A percentile compares a stretch with the other conserved stretches of the same genome.
phyloP scores from a whole-genome alignment of 2,888 invertebrate species.

The Alentia gelatinosa region DNA sequence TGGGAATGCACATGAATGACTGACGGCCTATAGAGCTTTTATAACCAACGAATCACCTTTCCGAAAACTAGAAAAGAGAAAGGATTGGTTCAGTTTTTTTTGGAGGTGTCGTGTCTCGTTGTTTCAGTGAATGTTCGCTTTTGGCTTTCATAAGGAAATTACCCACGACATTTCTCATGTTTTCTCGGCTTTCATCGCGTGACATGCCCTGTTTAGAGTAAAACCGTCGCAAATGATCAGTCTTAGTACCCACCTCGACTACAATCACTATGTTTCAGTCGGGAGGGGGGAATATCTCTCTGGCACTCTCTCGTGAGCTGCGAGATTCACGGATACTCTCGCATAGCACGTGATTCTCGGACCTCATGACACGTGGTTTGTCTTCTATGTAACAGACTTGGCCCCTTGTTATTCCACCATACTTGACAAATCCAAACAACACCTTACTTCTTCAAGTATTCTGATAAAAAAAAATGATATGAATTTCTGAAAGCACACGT shows the following conservation, averaged over 20 bases:
- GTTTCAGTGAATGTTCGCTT: no score
- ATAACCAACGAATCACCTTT: no score
- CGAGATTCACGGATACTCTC: not conserved
- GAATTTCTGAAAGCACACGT: no score
- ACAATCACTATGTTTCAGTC: not conserved
- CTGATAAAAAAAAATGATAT: no score
- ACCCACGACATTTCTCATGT: conserved; percentile 8
- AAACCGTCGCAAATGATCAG: conserved; percentile 13
- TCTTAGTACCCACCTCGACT: not conserved
- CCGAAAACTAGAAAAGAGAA: no score
- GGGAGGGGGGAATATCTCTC: not conserved
- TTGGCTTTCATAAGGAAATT: conserved; percentile 10
- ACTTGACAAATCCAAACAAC: no score
- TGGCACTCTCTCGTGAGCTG: not conserved
- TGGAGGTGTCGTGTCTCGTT: no score
- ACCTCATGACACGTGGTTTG: not conserved
- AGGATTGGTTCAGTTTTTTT: no score
- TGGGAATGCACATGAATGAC: no score
- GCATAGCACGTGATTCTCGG: not conserved
- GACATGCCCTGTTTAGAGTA: not conserved
- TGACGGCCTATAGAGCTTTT: no score
- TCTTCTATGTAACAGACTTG: not conserved
- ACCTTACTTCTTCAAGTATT: no score
- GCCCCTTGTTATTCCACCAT: no score
- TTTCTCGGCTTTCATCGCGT: not conserved